Base-by-base conservation (phyloP, 2,113 vertebrate species). In the Numida meleagris region DNA sequence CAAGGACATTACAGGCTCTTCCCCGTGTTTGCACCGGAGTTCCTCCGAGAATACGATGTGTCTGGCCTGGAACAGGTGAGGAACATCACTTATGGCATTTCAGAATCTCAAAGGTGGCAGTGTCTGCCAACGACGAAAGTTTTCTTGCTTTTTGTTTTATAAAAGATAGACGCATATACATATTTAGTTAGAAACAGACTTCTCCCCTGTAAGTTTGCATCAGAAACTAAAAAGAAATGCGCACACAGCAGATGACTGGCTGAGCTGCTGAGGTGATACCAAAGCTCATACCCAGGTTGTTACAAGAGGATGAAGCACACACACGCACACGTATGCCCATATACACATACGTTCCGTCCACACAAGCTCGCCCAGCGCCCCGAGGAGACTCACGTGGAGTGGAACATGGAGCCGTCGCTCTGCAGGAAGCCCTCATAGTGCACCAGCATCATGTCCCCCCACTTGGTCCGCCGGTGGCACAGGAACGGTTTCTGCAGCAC, bases 401-500 rank as follows among this genome's bases (percentile, higher is more conserved):
- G 98, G 92, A 99, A 99, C 87, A 98, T 95, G 16, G 99, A 98
- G 73, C 99, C 99, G 25, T 99, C 99, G 81, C 97, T 98, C 95
- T 99, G 98, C 95, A 99, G 86, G 94, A 93, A 99, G 40, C 99
- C 99, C 13, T 99, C 98, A 79, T 98, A 99, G 96, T 99, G 99
- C 24, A 99, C 98, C 88, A 99, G 95, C 97, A 99, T 97, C 97
- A 99, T 97, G 67, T 99, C 99, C 53, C 99, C 99, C 90, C 98
- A 98, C 90, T 99, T 99, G 17, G 98, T 98, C 92, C 97, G 98
- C 50, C 99, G 98, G 73, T 98, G 98, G 96, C 99, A 99, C 89
- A 99, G 89, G 82, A 99, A 98, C 2, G 99, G 98, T 94, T 98
- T 99, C 77, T 99, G 97, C 53, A 99, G 85, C 92, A 99, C 98